Conservation (phyloP, 2,888 invertebrate genomes). For the Diloba caeruleocephala region DNA sequence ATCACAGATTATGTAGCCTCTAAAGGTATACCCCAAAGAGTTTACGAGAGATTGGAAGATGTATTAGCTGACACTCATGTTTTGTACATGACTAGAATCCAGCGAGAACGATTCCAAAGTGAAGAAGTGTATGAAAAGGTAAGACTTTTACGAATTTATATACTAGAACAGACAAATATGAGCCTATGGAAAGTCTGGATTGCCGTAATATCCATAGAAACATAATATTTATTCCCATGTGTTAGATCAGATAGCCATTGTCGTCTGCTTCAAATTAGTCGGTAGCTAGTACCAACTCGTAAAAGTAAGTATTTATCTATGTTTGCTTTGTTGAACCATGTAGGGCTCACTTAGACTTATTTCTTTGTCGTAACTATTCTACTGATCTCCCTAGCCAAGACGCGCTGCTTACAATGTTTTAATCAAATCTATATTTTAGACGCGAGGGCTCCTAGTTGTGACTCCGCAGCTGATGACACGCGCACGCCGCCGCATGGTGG, state of each 20-base stretch:
- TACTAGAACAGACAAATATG: too few species aligned
- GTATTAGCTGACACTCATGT: constrained; percentile 98
- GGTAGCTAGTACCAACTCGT: too few species aligned
- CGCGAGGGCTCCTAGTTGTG: constrained; percentile 95
- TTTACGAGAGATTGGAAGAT: constrained; percentile 93
- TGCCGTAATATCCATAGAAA: too few species aligned
- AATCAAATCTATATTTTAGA: constrained; percentile 88
- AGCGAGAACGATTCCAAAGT: constrained; percentile 96
- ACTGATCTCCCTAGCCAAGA: too few species aligned
- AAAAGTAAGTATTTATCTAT: too few species aligned
- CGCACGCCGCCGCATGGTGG: constrained; percentile 97
- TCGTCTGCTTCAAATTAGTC: too few species aligned
- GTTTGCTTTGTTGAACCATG: neutral
- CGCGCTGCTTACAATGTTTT: neutral
- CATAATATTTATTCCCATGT: too few species aligned
- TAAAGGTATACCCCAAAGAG: constrained; percentile 94
- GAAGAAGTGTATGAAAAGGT: constrained; percentile 96
- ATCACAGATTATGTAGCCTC: constrained; percentile 94
- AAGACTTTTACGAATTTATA: constrained; percentile 56
- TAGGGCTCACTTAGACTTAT: neutral
- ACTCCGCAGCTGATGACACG: constrained; percentile 98
- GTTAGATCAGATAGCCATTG: too few species aligned
- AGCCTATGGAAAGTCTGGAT: too few species aligned
- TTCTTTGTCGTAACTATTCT: neutral
- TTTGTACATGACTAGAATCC: constrained; percentile 99